Base-by-base conservation (phyloP, 2,888 invertebrate species). In the Villa cingulata region DNA sequence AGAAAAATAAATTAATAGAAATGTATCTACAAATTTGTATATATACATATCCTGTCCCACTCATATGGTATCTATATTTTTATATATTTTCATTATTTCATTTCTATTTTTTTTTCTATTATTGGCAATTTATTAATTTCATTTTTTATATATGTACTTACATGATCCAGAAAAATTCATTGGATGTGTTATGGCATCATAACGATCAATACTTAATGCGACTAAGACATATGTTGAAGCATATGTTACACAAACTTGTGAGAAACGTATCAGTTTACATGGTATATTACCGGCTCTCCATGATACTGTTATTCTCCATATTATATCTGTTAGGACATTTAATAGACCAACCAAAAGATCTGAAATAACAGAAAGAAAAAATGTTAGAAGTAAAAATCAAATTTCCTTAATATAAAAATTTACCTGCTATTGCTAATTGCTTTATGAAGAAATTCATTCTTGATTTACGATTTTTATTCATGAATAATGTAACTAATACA, bases 361-460 rank as follows among this genome's bases (percentile, higher is more conserved):
- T 91, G 76, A 19, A 76, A 75, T 10, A 39, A 6, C 4, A 16
- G 3, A 34, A 34, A 15, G 1, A 16, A 36, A 36, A 6, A 7
- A 36, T 4, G 16, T 36, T 5, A 32, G 29, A 32, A 32, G 12
- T 12, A 12, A 2, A 12, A 14, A 32, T 12, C 1, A 32, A 32
- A 12, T 23, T 41, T 20, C 14, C 7, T 23, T 41, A 20, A 17
- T 12, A 29, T 16, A 9, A 2, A 20, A 58, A n/a, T 75, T 74
- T 67, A 92, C 94, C 94, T 68, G 92, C 90, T 51, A 91, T 75
- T 3, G 92, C 92, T 46, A 94, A 73, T 61, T 94, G 90, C 74
- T 87, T 87, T 57, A 94, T 92, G 71, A 94, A 94, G 73, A 88
- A 94, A 68, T 92, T 91, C 91, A 92, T 92, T 42, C 92, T 75